Conservation (phyloP, 2,113 vertebrate species). For the Daboia siamensis region DNA sequence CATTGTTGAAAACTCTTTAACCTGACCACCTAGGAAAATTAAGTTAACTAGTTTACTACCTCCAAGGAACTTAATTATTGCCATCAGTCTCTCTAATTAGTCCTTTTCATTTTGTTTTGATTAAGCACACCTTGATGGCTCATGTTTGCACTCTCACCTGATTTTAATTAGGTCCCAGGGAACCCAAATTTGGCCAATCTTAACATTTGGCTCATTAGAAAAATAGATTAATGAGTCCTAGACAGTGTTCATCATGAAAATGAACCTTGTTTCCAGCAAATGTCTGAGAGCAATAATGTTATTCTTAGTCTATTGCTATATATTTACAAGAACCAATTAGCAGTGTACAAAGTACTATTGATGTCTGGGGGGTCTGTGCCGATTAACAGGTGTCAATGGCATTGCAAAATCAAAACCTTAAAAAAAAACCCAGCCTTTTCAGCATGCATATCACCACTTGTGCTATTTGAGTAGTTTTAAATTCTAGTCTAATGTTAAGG, state of each 20-base stretch:
- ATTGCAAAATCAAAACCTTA: neutral
- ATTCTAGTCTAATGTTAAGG: neutral
- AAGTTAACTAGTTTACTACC: neutral
- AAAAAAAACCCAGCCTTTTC: neutral
- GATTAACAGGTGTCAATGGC: neutral
- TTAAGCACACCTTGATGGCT: constrained; percentile 27
- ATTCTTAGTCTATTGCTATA: constrained; percentile 5
- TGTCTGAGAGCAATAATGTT: neutral
- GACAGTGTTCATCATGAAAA: constrained; percentile 10
- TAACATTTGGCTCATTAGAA: constrained; percentile 25
- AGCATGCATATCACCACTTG: neutral
- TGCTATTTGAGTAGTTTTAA: neutral
- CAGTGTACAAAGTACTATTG: neutral
- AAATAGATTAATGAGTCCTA: constrained; percentile 26
- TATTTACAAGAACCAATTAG: neutral
- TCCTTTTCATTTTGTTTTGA: constrained; percentile 35
- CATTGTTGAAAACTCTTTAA: constrained; percentile 10
- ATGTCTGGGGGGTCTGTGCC: constrained; percentile 2
- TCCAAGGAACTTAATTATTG: constrained; percentile 35
- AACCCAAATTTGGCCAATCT: constrained; percentile 37
- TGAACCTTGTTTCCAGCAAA: constrained; percentile 1
- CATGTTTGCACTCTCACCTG: constrained; percentile 15
- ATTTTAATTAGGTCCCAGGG: constrained; percentile 33
- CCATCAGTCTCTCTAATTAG: constrained; percentile 43
- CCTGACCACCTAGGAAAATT: neutral